phyloP scores from a whole-genome alignment of 2,797 vertebrate genomes.

The Dipus sagitta region DNA sequence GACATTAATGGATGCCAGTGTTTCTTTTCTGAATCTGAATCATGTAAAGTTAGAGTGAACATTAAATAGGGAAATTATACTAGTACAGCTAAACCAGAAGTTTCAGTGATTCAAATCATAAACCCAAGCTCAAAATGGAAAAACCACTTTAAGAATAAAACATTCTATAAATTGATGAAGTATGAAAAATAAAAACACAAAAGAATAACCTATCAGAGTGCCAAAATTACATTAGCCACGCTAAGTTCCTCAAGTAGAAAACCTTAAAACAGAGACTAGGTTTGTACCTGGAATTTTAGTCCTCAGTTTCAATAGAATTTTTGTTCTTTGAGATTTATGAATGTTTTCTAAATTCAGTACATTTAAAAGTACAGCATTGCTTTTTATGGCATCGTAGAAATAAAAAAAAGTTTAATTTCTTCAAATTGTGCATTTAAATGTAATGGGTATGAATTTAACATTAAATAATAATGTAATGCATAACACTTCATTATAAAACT shows the following conservation, averaged over 20 bases:
- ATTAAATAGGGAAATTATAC: constrained; percentile 20
- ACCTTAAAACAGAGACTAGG: constrained; percentile 58
- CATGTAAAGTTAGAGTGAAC: constrained; percentile 35
- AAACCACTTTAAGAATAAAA: constrained; percentile 63
- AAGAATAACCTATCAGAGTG: constrained; percentile 35
- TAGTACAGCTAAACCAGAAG: constrained; percentile 19
- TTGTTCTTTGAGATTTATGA: constrained; percentile 70
- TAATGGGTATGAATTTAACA: constrained; percentile 44
- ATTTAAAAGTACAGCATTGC: constrained; percentile 43
- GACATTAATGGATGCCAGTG: constrained; percentile 1
- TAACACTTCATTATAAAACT: constrained; percentile 35
- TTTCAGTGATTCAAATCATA: constrained; percentile 47
- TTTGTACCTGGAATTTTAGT: constrained; percentile 49
- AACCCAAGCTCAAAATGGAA: constrained; percentile 48
- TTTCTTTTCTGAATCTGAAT: constrained; percentile 44
- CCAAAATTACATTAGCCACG: constrained; percentile 39
- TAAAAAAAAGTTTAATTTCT: constrained; percentile 47
- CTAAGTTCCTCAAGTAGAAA: constrained; percentile 54
- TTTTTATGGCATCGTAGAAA: constrained; percentile 59
- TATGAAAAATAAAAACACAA: constrained; percentile 61
- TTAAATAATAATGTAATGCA: neutral
- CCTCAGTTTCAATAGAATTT: constrained; percentile 61
- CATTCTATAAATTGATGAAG: constrained; percentile 55
- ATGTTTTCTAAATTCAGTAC: constrained; percentile 55
- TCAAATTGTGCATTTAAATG: constrained; percentile 35